phyloP scores from a whole-genome alignment of 2,797 vertebrate species.

The Melanotaenia boesemani region DNA sequence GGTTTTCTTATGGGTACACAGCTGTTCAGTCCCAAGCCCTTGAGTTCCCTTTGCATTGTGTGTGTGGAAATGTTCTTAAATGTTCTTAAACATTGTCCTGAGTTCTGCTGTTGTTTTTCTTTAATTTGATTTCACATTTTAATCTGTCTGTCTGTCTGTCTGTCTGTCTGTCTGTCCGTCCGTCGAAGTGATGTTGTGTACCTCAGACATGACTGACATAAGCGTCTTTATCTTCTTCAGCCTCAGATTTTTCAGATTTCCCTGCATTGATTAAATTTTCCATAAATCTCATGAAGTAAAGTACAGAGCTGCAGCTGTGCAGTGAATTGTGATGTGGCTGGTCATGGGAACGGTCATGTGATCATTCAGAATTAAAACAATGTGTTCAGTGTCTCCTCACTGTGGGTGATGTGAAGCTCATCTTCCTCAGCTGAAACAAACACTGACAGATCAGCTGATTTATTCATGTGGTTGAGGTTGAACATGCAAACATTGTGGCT shows the following conservation, averaged over 20 bases:
- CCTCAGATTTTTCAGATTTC: too few species aligned
- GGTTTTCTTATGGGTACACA: too few species aligned
- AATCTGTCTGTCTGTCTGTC: too few species aligned
- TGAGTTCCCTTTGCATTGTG: too few species aligned
- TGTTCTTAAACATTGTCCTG: too few species aligned
- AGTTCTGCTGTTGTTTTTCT: too few species aligned
- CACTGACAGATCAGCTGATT: background rate
- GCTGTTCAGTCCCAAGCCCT: too few species aligned
- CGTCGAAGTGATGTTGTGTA: too few species aligned
- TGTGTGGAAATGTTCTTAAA: too few species aligned
- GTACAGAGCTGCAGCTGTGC: background rate
- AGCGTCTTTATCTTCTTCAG: background rate
- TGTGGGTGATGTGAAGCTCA: background rate
- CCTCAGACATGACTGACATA: background rate
- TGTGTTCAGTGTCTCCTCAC: background rate
- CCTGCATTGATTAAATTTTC: background rate
- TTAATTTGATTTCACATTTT: too few species aligned
- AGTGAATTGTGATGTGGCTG: background rate
- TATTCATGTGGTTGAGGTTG: background rate
- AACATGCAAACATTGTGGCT: constrained; percentile 12
- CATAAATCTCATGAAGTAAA: background rate
- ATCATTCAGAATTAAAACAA: background rate
- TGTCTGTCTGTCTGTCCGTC: too few species aligned
- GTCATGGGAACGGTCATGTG: background rate
- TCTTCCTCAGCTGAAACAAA: background rate